Evolutionary conservation across 2,113 vertebrate species (phyloP), one percentile per base, ranked within the genome.

Genomic region (Xenus cinereus): DNA sequence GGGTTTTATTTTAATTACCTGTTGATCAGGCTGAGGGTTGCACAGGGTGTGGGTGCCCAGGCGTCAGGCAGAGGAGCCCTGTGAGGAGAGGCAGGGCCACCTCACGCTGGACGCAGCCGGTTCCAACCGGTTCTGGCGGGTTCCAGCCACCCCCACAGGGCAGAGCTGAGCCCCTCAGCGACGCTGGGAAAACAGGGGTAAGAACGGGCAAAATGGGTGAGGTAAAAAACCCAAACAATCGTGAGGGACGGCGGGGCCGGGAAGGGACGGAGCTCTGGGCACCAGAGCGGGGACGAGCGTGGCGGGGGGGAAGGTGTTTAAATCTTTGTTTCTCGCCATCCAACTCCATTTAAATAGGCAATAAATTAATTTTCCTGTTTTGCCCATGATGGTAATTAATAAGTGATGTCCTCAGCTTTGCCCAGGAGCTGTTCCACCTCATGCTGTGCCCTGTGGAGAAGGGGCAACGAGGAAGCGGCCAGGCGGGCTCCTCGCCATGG

Each of bases 151-250:
- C 12, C 3, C 32, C 60, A 10, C 60, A 43, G 53, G 84, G 46
- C 37, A 5, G 6, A 32, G 45, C 32, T 0, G 26, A 24, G 84
- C 35, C 21, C 68, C 32, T 28, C 77, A 2, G 37, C 18, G 1
- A 2, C 2, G 14, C 27, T 3, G 60, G 32, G 35, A 27, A 39
- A 82, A 28, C 2, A 1, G 4, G 11, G 7, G 37, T 12, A 3
- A 46, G 22, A 41, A 62, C 0, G 0, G 50, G 57, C 4, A 57
- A 43, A 60, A 54, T 7, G 30, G 39, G 51, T 6, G 23, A 82
- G 7, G 27, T 9, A 12, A 46, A 59, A 19, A 27, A 23, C 10
- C 17, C 53, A 23, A 53, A 7, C 5, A 7, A 15, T 4, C 19
- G 30, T 30, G 54, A 69, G 28, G 37, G 14, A n/a, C 8, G 16